Base-by-base conservation (phyloP, 2,888 invertebrate genomes). In the Chirona hameri region DNA sequence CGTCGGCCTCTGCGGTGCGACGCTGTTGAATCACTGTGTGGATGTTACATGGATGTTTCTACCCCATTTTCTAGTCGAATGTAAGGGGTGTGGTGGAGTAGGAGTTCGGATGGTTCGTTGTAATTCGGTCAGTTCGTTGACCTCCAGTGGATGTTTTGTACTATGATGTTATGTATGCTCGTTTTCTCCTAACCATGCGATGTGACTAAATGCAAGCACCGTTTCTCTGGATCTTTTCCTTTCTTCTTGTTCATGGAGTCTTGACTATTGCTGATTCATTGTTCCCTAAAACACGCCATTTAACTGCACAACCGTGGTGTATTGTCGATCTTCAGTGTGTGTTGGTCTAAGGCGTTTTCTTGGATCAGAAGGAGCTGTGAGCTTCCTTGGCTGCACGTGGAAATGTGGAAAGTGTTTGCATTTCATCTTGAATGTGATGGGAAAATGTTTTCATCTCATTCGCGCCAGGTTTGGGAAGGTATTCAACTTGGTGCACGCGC, bases 61-160 rank as follows among this genome's bases (percentile, higher is more conserved):
- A 31, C 72, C 29, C 72, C 72, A 72, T 72, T 72, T 72, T 72
- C 72, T 72, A 72, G 72, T 72, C 72, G 72, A 15, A 72, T 18
- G 31, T 18, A 31, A 72, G 15, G 15, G 31, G 31, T 72, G 31
- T 5, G 15, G 27, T 14, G 29, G 29, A 27, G 27, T 24, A n/a
- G 60, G 24, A 60, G 24, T 9, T 9, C n/a, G 24, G n/a, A 21
- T 24, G 24, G n/a, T 10, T n/a, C n/a, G 60, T 9, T 24, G 24
- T 24, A 60, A n/a, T n/a, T 60, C 60, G 60, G 52, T 52, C 52
- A 52, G 52, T 52, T 52, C 52, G 52, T 52, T 52, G 52, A 52
- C 52, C 52, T 12, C 12, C 52, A 52, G 52, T 69, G 69, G 27
- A 69, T 27, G 29, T 27, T 69, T 27, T 29, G 29, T 29, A 69